Base-by-base conservation (phyloP, 2,113 vertebrate species). In the Myiopsitta monachus region DNA sequence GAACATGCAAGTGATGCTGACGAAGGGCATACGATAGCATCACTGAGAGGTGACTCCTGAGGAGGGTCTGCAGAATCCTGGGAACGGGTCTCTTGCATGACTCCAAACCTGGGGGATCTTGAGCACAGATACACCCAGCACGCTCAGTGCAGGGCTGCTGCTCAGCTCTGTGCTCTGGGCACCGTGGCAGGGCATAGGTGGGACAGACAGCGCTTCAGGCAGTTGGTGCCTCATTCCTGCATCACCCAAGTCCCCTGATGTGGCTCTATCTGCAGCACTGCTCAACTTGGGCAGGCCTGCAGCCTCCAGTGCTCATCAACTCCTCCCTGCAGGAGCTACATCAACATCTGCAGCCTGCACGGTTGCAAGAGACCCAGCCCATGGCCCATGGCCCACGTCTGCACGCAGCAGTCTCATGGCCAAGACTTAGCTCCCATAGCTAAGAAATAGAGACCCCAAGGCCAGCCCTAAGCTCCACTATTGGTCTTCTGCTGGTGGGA, bases 141-240 rank as follows among this genome's bases (percentile, higher is more conserved):
- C 31, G 39, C 7, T 5, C 3, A 0, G 31, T 1, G 4, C 73
- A 24, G 41, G 33, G 38, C 76, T 67, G 44, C 62, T 54, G 52
- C 63, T 63, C 33, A 7, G 47, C 36, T 33, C 69, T 4, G 19
- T 0, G 3, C 41, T 44, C 31, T 14, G 7, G 59, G 63, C 63
- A 33, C 33, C 0, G 0, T 3, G 6, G 41, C 1, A 1, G 23
- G 49, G 28, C 21, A 15, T 4, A 33, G n/a, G 62, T 43, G 62
- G 62, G 39, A 43, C 39, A 30, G 64, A n/a, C 43, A 12, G 68
- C 0, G 1, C 41, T 39, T 18, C 28, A 9, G 41, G 36, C 26
- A 7, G 44, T 7, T 11, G 43, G 16, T 59, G 18, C 44, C 59
- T 36, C 46, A 4, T 18, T 22, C 7, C 73, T 36, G 62, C 66